These are phyloP conservation scores for Galeopsomyia nigrocyanea DNA, from an alignment of 2,888 invertebrate species.

Conservation along the genomic window DNA sequence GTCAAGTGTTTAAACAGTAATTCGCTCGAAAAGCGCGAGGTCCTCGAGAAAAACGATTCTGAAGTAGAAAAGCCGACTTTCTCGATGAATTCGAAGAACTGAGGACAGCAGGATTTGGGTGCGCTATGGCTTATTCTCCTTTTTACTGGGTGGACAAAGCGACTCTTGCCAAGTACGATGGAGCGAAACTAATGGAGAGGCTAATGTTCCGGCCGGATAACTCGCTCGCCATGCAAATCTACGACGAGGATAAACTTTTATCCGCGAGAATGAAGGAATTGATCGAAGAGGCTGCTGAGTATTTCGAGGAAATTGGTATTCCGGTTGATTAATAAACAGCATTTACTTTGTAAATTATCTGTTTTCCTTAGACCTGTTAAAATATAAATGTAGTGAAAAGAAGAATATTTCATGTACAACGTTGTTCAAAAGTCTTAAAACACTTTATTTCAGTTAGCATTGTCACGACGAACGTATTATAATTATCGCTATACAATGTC, in stretches of 20 bases:
- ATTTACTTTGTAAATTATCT: no score
- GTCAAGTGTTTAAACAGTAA: no score
- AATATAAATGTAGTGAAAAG: no score
- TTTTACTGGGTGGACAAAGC: slow-evolving; percentile 54
- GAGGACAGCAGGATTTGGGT: slow-evolving; percentile 52
- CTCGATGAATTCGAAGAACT: slow-evolving; percentile 57
- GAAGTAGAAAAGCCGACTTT: slow-evolving; percentile 55
- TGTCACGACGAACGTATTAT: no score
- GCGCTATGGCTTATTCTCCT: slow-evolving; percentile 55
- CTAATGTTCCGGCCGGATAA: slow-evolving; percentile 51
- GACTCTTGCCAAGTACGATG: slow-evolving; percentile 42
- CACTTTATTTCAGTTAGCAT: no score
- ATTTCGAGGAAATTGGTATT: slow-evolving; percentile 50
- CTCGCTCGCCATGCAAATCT: slow-evolving; percentile 46
- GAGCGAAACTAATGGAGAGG: no score
- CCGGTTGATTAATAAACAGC: no score
- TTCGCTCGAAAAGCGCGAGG: no score
- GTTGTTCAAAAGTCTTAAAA: no score
- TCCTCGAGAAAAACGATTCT: slow-evolving; percentile 6
- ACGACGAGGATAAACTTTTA: slow-evolving; percentile 49
- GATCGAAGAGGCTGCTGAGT: slow-evolving; percentile 51
- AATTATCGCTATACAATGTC: neutral
- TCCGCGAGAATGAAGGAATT: slow-evolving; percentile 52
- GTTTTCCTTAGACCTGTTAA: no score
- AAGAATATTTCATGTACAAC: no score